Conservation (phyloP, 2,797 vertebrate species). For the Phaenicophaeus curvirostris region DNA sequence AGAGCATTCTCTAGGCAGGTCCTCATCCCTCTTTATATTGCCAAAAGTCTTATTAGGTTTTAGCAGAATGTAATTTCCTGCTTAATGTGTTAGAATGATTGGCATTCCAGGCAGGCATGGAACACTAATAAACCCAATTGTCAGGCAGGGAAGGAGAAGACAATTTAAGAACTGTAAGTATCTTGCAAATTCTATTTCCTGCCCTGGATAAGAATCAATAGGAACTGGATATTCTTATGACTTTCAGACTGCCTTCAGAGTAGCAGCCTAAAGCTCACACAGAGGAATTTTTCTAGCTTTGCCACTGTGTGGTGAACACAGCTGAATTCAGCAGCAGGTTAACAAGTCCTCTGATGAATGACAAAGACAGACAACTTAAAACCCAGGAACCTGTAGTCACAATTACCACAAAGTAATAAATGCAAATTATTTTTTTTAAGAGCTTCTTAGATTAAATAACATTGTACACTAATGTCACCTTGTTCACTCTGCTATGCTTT, state of each 20-base stretch:
- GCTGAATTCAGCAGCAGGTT: conserved; percentile 13
- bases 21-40: not conserved
- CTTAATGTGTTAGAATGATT: not conserved
- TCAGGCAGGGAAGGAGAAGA: not conserved
- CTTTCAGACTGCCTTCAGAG: not conserved
- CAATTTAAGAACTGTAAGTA: not conserved
- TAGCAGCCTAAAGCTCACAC: not conserved
- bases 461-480: not conserved
- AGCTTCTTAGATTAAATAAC: not conserved
- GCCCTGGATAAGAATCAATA: not conserved
- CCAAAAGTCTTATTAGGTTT: not conserved
- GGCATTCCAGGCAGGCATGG: not conserved
- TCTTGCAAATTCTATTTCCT: not conserved
- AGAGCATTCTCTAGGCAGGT: not conserved
- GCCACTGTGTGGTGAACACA: not conserved
- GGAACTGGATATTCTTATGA: not conserved
- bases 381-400: not conserved
- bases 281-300: not conserved
- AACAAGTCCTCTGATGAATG: not conserved
- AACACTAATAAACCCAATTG: not conserved
- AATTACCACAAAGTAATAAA: conserved; percentile 4
- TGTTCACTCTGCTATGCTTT: conserved; percentile 20
- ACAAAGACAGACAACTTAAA: not conserved
- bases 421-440: not conserved
- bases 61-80: not conserved